Percentiles rank a stretch among this genome's conserved stretches.
Conservation (phyloP, 2,113 vertebrate species). For the Amphiprion percula region DNA sequence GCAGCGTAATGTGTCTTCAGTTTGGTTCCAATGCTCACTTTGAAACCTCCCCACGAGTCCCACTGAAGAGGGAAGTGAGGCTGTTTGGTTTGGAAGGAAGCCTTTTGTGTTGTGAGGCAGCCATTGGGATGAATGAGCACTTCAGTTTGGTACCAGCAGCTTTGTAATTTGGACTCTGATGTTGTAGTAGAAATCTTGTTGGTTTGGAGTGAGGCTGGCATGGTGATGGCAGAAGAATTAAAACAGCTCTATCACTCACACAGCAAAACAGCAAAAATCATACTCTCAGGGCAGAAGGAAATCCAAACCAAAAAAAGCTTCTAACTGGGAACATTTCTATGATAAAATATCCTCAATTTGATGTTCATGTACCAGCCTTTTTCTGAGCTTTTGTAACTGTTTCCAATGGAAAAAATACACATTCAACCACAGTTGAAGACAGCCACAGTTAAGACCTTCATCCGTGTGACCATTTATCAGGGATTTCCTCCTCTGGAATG, state of each 20-base stretch:
- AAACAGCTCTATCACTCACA: background rate
- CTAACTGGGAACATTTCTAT: background rate
- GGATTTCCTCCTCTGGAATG: too few relatives aligned
- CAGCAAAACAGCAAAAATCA: background rate
- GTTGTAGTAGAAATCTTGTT: constrained; percentile 23
- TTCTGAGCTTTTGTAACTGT: background rate
- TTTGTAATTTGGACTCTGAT: constrained; percentile 50
- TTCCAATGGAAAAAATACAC: background rate
- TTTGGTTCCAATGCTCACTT: constrained; percentile 14
- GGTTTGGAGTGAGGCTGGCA: constrained; percentile 40
- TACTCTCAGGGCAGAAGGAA: background rate
- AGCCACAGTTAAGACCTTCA: too few relatives aligned
- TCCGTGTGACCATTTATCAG: too few relatives aligned
- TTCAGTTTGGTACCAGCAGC: constrained; percentile 36
- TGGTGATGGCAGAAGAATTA: constrained; percentile 15
- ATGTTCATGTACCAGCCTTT: background rate
- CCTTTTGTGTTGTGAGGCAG: constrained; percentile 14
- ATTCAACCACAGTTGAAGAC: background rate
- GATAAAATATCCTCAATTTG: background rate
- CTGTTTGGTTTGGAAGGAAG: constrained; percentile 51
- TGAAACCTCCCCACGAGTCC: background rate
- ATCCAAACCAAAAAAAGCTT: constrained; percentile 1
- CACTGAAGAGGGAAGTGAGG: constrained; percentile 8
- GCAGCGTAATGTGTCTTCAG: constrained; percentile 13
- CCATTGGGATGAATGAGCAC: constrained; percentile 25